Evolutionary conservation across 2,888 invertebrate genomes (phyloP).

Genomic region (Hirudinaria manillensis): DNA sequence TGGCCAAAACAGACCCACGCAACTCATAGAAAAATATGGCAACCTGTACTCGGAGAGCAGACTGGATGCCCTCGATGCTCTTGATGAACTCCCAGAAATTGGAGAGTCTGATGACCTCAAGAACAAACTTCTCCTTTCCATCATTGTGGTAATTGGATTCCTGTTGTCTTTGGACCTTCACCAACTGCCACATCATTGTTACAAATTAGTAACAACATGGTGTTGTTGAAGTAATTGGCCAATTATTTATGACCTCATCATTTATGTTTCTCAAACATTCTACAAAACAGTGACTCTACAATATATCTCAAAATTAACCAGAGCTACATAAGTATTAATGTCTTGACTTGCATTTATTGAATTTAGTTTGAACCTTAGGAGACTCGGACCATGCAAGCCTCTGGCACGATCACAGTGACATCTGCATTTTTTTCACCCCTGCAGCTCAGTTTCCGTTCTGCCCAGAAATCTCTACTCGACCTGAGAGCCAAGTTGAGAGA

Average conservation of each 20-base stretch:
- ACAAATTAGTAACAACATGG: background rate
- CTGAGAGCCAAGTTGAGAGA: slow-evolving; percentile 58
- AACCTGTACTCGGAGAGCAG: slow-evolving; percentile 77
- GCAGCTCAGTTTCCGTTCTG: slow-evolving; percentile 40
- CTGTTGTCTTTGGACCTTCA: slow-evolving; percentile 49
- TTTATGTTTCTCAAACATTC: too few species aligned
- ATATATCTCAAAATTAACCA: too few species aligned
- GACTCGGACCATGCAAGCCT: too few species aligned
- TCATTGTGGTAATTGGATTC: slow-evolving; percentile 72
- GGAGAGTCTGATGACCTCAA: slow-evolving; percentile 80
- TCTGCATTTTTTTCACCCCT: too few species aligned
- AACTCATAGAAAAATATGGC: slow-evolving; percentile 67
- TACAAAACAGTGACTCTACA: too few species aligned
- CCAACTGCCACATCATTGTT: background rate
- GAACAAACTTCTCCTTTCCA: slow-evolving; percentile 88
- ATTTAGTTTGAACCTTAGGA: too few species aligned
- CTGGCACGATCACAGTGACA: too few species aligned
- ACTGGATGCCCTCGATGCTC: slow-evolving; percentile 76
- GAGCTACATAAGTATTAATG: too few species aligned
- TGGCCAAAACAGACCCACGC: slow-evolving; percentile 55
- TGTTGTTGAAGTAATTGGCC: background rate
- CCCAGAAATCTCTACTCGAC: slow-evolving; percentile 35
- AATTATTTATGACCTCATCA: too few species aligned
- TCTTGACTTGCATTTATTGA: too few species aligned
- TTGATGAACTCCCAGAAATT: slow-evolving; percentile 74